Base-by-base conservation (phyloP, 2,113 vertebrate species). In the Ptilorrhoa leucosticta region DNA sequence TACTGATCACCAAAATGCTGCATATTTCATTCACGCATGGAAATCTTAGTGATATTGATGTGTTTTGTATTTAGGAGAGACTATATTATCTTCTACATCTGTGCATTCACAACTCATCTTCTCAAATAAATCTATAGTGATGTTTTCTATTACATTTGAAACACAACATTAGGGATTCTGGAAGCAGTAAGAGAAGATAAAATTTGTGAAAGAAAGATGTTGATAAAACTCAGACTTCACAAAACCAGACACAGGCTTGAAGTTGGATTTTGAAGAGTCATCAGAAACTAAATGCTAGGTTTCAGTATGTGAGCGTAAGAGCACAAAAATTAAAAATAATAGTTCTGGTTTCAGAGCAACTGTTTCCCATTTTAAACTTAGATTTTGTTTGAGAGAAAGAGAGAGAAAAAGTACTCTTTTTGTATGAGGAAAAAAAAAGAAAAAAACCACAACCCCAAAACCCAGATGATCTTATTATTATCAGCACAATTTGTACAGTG, bases 401-500 rank as follows among this genome's bases (percentile, higher is more conserved):
- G 11, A 35, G n/a, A 8, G 13, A 3, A 30, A 65, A 40, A n/a
- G 13, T 17, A 6, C 10, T 30, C 3, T 8, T 44, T 42, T 31
- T 31, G 4, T 35, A 17, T 31, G 8, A 42, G 13, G 13, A 6
- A 44, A 37, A 26, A 33, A 17, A 4, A 26, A 3, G 1, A 1
- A 35, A 20, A 30, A 64, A 21, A 9, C 3, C 13, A 30, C 13
- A 60, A 60, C 15, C 11, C 2, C 1, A 0, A 63, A 50, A 11
- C 19, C 0, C 1, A 48, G 6, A 61, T 48, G 6, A 31, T 40
- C 2, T 0, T 11, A 20, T 21, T 44, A 51, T 35, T 19, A 40
- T 51, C 83, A 51, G 1, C 6, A 27, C 2, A 7, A 19, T 50
- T 58, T 86, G 11, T 51, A 42, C 6, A 47, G 23, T 39, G 21